Percentiles rank a stretch among this genome's conserved stretches.
These are phyloP conservation scores for Trematocara caparti DNA, from an alignment of 2,797 vertebrate species.

Conservation along the genomic window DNA sequence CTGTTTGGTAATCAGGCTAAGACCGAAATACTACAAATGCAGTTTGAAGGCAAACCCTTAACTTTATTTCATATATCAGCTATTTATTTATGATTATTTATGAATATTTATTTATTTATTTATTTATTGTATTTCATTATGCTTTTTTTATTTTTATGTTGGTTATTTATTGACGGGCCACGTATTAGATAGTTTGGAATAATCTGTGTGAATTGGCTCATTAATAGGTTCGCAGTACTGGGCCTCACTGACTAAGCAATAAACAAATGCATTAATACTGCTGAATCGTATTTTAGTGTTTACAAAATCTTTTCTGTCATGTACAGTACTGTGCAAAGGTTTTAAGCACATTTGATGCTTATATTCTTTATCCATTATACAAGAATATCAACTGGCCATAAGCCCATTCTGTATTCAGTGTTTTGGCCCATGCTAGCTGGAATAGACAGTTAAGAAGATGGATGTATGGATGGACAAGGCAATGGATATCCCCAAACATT, in stretches of 20 bases:
- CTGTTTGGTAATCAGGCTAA: conserved; percentile 86
- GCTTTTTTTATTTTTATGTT: conserved; percentile 46
- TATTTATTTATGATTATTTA: conserved; percentile 35
- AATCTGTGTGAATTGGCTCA: conserved; percentile 35
- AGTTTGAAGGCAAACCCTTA: conserved; percentile 37
- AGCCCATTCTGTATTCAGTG: background rate
- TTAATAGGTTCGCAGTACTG: conserved; percentile 9
- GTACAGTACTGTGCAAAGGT: background rate
- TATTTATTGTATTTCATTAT: background rate
- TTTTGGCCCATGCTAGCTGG: background rate
- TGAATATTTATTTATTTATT: conserved; percentile 19
- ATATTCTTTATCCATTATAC: background rate
- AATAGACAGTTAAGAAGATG: background rate
- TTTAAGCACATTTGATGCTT: background rate
- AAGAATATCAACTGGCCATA: background rate
- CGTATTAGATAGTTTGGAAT: conserved; percentile 23
- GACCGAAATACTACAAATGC: background rate
- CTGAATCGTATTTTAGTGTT: background rate
- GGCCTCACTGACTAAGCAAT: conserved; percentile 59
- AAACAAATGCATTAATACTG: conserved; percentile 33
- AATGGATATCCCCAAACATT: background rate
- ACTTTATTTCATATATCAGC: background rate
- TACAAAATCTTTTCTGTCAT: background rate
- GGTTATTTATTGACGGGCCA: conserved; percentile 41
- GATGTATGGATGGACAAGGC: background rate